phyloP scores from a whole-genome alignment of 2,888 invertebrate species.

The Lasioglossum morio region DNA sequence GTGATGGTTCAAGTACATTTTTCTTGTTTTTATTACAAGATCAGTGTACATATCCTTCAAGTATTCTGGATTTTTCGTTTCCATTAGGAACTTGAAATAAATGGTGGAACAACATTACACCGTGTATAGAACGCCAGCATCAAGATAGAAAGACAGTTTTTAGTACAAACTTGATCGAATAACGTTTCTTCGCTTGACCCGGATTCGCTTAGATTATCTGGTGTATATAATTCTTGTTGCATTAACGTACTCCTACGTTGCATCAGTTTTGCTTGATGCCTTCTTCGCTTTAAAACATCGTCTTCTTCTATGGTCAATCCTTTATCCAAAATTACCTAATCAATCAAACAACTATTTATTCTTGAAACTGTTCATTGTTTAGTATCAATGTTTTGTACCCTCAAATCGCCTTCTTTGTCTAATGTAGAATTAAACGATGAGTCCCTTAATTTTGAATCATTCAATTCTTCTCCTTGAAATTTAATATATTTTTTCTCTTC shows the following conservation, averaged over 20 bases:
- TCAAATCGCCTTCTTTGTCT: slow-evolving; percentile 14
- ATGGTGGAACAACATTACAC: not conserved
- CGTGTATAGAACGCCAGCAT: not conserved
- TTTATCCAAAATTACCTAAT: slow-evolving; percentile 77
- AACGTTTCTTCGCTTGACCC: slow-evolving; percentile 72
- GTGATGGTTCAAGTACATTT: slow-evolving; percentile 78
- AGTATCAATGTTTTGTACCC: slow-evolving; percentile 31
- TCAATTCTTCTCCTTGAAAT: slow-evolving; percentile 36
- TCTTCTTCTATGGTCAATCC: slow-evolving; percentile 73
- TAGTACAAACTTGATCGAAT: slow-evolving; percentile 44
- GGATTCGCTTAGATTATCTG: slow-evolving; percentile 62
- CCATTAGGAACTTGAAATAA: slow-evolving; percentile 20
- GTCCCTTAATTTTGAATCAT: not conserved
- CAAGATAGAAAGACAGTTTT: not conserved
- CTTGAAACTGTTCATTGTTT: not conserved
- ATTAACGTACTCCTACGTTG: slow-evolving; percentile 58
- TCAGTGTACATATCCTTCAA: slow-evolving; percentile 74
- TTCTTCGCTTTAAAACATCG: slow-evolving; percentile 65
- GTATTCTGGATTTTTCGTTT: slow-evolving; percentile 41
- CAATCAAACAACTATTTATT: not conserved
- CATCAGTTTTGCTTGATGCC: slow-evolving; percentile 64
- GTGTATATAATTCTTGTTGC: not conserved
- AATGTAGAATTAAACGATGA: not conserved
- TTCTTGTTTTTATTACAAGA: slow-evolving; percentile 75
- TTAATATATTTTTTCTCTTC: slow-evolving; percentile 65